These are phyloP conservation scores for Leptinotarsa lineolata DNA, from an alignment of 1,140 invertebrate genomes.

Conservation along the genomic window DNA sequence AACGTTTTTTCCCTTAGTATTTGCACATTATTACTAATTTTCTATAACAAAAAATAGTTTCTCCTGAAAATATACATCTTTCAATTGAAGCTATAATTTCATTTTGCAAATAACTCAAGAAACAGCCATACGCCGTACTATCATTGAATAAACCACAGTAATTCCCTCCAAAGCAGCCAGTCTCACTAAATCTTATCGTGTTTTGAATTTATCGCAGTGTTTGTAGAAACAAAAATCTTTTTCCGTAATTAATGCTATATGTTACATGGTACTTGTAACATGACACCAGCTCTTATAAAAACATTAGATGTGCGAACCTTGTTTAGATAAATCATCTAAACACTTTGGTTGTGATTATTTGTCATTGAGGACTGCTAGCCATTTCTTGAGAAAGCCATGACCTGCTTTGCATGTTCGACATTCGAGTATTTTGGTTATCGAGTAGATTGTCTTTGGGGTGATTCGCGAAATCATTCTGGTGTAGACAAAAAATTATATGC, in stretches of 20 bases:
- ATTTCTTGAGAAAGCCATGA: background rate
- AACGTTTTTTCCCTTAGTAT: no score
- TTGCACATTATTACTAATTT: no score
- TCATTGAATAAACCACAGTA: background rate
- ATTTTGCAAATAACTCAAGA: no score
- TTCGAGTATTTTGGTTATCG: no score
- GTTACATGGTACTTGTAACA: slow-evolving; percentile 1
- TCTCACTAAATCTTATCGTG: background rate
- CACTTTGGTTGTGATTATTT: background rate
- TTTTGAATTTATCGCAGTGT: background rate
- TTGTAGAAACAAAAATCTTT: background rate
- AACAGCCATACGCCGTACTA: no score
- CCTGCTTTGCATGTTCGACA: background rate
- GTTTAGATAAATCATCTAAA: slow-evolving; percentile 6
- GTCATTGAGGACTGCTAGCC: background rate
- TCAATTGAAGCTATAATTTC: no score
- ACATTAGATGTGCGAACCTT: slow-evolving; percentile 5
- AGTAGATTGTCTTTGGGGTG: no score
- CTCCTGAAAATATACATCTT: no score
- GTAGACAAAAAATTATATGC: no score
- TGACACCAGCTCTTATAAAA: slow-evolving; percentile 4
- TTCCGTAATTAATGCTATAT: slow-evolving; percentile 6
- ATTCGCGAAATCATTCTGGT: no score
- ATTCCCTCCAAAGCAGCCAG: background rate
- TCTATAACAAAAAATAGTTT: no score